Evolutionary conservation across 1,140 invertebrate genomes (phyloP).

Genomic region (Drosophila malerkotliana): DNA sequence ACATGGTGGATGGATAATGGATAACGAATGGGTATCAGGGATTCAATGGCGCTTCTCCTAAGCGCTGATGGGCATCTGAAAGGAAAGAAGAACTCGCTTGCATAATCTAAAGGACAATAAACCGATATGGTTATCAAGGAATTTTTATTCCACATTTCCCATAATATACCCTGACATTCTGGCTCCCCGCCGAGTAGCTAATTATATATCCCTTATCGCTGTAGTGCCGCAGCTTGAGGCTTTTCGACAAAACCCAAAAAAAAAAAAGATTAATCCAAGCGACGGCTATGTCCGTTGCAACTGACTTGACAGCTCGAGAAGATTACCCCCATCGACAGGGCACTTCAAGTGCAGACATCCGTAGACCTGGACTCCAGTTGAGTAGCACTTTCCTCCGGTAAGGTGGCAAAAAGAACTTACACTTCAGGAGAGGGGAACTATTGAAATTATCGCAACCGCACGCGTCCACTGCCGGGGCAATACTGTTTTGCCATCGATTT

Average conservation of each 20-base stretch:
- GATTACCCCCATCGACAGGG: slow-evolving; percentile 16
- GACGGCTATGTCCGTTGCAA: slow-evolving; percentile 20
- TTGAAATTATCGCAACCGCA: slow-evolving; percentile 22
- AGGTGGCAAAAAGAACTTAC: slow-evolving; percentile 22
- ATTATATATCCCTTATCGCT: slow-evolving; percentile 43
- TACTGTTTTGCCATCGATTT: slow-evolving; percentile 19
- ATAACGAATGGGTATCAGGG: slow-evolving; percentile 6
- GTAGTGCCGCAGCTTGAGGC: slow-evolving; percentile 25
- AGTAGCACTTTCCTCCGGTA: slow-evolving; percentile 7
- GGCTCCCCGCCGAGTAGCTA: slow-evolving; percentile 36
- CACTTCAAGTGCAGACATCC: slow-evolving; percentile 36
- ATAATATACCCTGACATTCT: slow-evolving; percentile 5
- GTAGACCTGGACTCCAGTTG: slow-evolving; percentile 2
- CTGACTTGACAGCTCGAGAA: slow-evolving; percentile 17
- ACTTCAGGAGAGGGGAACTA: slow-evolving; percentile 6
- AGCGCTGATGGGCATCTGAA: slow-evolving; percentile 43
- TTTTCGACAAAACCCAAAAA: slow-evolving; percentile 25
- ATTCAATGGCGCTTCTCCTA: slow-evolving; percentile 6
- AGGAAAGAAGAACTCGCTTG: slow-evolving; percentile 16
- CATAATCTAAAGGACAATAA: slow-evolving; percentile 46
- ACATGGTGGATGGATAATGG: slow-evolving; percentile 55
- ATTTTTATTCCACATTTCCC: slow-evolving; percentile 52
- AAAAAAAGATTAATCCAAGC: slow-evolving; percentile 11
- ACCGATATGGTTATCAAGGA: slow-evolving; percentile 37
- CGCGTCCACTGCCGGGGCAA: slow-evolving; percentile 18